Percentiles rank a stretch among this genome's conserved stretches.
Evolutionary conservation across 2,888 invertebrate genomes (phyloP).

Genomic region (Vannuccia rotundouncinata): DNA sequence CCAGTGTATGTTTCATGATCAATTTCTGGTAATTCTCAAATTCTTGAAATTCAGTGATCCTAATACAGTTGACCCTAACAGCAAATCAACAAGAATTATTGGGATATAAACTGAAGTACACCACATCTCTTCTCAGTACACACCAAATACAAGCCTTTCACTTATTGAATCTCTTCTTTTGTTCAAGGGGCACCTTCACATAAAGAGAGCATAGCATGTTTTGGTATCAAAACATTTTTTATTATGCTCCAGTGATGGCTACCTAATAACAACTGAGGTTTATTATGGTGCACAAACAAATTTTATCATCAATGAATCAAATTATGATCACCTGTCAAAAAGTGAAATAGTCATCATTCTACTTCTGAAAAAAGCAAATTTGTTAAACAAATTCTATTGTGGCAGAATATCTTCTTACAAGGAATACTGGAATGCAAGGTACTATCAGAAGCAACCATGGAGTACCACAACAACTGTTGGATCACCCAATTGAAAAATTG

Average conservation of each 20-base stretch:
- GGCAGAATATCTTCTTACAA: conserved; percentile 4
- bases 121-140: not conserved
- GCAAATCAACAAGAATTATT: conserved; percentile 8
- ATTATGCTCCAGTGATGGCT: conserved; percentile 19
- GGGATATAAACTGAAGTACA: conserved; percentile 4
- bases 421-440: not conserved
- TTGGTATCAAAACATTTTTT: not conserved
- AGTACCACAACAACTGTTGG: not conserved
- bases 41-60: conserved; percentile 23
- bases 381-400: conserved; percentile 12
- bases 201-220: not conserved
- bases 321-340: conserved; percentile 13
- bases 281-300: conserved; percentile 19
- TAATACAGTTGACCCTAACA: not conserved
- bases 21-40: conserved; percentile 21
- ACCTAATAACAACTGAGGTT: conserved; percentile 20
- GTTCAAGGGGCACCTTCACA: conserved; percentile 15
- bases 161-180: not conserved
- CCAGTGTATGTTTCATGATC: not conserved
- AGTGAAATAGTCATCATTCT: not conserved
- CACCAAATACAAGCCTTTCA: conserved; percentile 3
- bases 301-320: conserved; percentile 24
- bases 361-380: not conserved
- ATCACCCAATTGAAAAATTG: not conserved
- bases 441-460: not conserved